Evolutionary conservation across 1,140 invertebrate species (phyloP).

Genomic region (Drosophila quadrilineata): DNA sequence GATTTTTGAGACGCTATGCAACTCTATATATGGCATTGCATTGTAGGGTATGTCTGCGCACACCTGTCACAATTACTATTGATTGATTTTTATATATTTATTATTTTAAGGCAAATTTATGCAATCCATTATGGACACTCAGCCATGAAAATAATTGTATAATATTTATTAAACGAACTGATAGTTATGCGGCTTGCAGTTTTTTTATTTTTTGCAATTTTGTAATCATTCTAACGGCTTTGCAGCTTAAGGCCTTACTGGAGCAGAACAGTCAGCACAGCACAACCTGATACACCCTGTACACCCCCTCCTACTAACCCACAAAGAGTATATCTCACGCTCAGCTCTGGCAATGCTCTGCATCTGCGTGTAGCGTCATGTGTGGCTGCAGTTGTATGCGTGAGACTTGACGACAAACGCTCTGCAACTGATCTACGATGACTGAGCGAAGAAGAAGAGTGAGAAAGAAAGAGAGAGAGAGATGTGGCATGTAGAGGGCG

Average conservation of each 20-base stretch:
- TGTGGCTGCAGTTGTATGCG: background rate
- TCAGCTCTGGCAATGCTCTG: background rate
- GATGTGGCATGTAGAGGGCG: constrained; percentile 2
- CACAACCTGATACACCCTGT: background rate
- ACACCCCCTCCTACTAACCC: background rate
- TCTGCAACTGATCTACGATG: too few relatives aligned
- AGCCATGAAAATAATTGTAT: constrained; percentile 63
- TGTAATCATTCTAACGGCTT: constrained; percentile 65
- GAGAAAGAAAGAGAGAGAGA: background rate
- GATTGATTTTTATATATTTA: constrained; percentile 25
- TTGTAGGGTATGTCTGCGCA: too few relatives aligned
- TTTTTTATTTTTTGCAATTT: constrained; percentile 54
- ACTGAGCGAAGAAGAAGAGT: background rate
- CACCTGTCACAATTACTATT: constrained; percentile 4
- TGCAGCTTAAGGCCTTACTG: constrained; percentile 46
- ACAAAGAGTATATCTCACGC: background rate
- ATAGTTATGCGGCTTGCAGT: constrained; percentile 34
- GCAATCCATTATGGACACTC: constrained; percentile 46
- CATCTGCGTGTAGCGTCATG: too few relatives aligned
- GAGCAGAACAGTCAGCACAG: constrained; percentile 58
- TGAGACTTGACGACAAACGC: constrained; percentile 4
- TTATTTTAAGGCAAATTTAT: constrained; percentile 52
- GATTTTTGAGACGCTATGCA: too few relatives aligned
- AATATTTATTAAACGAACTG: constrained; percentile 39
- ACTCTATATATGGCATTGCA: too few relatives aligned